phyloP scores from a whole-genome alignment of 2,888 invertebrate species.

The Volucella inanis region DNA sequence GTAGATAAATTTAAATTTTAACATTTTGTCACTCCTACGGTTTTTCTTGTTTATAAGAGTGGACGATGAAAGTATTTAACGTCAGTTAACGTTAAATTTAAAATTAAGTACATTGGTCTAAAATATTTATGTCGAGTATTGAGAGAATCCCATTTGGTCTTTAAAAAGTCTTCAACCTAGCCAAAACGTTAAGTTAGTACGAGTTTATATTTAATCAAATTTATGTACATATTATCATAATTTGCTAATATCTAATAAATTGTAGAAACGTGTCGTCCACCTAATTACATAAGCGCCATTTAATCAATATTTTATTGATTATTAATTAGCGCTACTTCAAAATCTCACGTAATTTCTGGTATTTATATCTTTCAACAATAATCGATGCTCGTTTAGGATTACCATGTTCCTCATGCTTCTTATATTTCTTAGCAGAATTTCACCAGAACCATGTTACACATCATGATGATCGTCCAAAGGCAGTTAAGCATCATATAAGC shows the following conservation, averaged over 20 bases:
- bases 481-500: no score
- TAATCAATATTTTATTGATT: slow-evolving; percentile 35
- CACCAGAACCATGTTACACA: background rate
- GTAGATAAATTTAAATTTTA: no score
- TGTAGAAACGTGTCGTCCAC: slow-evolving; percentile 49
- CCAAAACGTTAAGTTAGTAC: no score
- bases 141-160: no score
- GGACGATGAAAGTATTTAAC: no score
- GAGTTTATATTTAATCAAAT: background rate
- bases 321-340: slow-evolving; percentile 59
- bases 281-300: slow-evolving; percentile 51
- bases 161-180: no score
- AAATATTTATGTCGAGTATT: no score
- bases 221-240: slow-evolving; percentile 12
- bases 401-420: background rate
- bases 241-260: slow-evolving; percentile 15
- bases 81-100: no score
- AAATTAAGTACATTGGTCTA: no score
- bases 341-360: background rate
- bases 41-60: no score
- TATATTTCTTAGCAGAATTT: slow-evolving; percentile 14
- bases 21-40: no score
- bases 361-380: slow-evolving; percentile 27
- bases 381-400: slow-evolving; percentile 2
- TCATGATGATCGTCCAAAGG: no score